phyloP scores from a whole-genome alignment of 2,888 invertebrate genomes.

The Nomada fucata region DNA sequence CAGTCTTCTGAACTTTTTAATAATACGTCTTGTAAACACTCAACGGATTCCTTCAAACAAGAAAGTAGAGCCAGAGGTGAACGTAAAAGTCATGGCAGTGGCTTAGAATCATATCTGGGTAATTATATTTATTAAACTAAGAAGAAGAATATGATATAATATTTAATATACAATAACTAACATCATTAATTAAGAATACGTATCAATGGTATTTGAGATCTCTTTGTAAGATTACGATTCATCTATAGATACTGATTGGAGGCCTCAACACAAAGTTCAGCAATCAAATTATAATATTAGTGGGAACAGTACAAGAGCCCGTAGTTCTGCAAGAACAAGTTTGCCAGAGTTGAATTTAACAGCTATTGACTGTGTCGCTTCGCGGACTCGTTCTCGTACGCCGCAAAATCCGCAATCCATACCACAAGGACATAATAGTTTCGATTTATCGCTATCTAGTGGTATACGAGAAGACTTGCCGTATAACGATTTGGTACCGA shows the following conservation, averaged over 20 bases:
- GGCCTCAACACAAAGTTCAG: slow-evolving; percentile 79
- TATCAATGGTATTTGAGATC: neutral
- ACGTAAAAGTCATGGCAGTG: slow-evolving; percentile 80
- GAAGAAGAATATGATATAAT: neutral
- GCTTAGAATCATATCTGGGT: slow-evolving; percentile 82
- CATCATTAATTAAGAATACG: neutral
- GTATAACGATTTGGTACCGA: slow-evolving; percentile 73
- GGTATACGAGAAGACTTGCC: slow-evolving; percentile 75
- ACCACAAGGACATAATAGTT: slow-evolving; percentile 73
- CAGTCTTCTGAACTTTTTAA: slow-evolving; percentile 74
- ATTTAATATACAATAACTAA: neutral
- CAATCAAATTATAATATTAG: slow-evolving; percentile 74
- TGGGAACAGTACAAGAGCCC: slow-evolving; percentile 76
- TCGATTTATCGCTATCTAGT: slow-evolving; percentile 75
- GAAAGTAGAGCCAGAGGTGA: slow-evolving; percentile 79
- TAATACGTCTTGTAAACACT: slow-evolving; percentile 72
- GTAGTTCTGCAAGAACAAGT: slow-evolving; percentile 73
- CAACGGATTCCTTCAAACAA: slow-evolving; percentile 76
- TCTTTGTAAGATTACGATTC: neutral
- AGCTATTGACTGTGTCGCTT: slow-evolving; percentile 81
- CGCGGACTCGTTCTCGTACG: slow-evolving; percentile 82
- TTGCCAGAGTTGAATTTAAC: slow-evolving; percentile 79
- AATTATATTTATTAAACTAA: slow-evolving; percentile 39
- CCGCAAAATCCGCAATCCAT: slow-evolving; percentile 79
- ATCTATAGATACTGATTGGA: slow-evolving; percentile 79